A percentile compares a stretch with the other conserved stretches of the same genome.
Conservation (phyloP, 2,888 invertebrate species). For the Hirtodrosophila duncani region DNA sequence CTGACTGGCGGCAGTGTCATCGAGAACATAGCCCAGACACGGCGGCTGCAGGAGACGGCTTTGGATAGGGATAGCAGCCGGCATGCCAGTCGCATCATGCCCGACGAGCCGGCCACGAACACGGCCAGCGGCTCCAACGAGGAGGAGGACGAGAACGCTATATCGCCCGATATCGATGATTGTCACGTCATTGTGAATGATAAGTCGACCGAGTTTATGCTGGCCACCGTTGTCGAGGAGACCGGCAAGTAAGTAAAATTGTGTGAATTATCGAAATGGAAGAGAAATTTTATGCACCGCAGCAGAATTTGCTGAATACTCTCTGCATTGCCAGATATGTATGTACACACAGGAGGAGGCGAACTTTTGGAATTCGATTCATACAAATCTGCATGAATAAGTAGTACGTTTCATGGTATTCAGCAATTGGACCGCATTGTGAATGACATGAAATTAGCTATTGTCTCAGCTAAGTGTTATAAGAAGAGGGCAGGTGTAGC, state of each 20-base stretch:
- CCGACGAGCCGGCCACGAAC: slow-evolving; percentile 90
- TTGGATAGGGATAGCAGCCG: slow-evolving; percentile 79
- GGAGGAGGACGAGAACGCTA: slow-evolving; percentile 85
- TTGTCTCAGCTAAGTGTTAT: no score
- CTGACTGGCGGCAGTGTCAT: slow-evolving; percentile 90
- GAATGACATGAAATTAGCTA: no score
- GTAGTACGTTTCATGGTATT: no score
- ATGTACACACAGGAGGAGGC: no score
- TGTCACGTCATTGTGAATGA: slow-evolving; percentile 94
- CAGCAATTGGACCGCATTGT: no score
- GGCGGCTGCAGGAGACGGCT: slow-evolving; percentile 89
- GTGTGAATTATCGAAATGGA: slow-evolving; percentile 1
- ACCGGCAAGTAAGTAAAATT: slow-evolving; percentile 84
- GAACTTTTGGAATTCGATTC: no score
- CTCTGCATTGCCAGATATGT: no score
- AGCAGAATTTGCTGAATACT: no score
- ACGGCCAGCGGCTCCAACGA: slow-evolving; percentile 94
- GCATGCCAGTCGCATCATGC: slow-evolving; percentile 80
- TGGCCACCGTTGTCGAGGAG: slow-evolving; percentile 92
- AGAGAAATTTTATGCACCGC: no score
- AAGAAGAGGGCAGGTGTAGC: no score
- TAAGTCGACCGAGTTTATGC: slow-evolving; percentile 93
- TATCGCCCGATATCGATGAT: slow-evolving; percentile 83
- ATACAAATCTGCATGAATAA: no score
- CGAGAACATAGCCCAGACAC: slow-evolving; percentile 91